Conservation (phyloP, 2,888 invertebrate genomes). For the Xestoiulus laeticollis region DNA sequence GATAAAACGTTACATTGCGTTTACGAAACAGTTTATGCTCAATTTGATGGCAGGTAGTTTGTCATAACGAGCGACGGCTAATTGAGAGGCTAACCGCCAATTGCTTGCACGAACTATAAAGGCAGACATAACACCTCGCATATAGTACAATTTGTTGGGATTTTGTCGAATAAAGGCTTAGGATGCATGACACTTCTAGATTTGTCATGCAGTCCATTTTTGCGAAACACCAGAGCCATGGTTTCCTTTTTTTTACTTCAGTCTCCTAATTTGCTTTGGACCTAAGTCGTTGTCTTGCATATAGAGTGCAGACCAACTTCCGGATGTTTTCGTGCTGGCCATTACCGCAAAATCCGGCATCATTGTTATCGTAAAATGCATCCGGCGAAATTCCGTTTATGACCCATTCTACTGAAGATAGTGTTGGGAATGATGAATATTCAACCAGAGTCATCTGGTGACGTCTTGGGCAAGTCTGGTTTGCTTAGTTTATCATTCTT, state of each 20-base stretch:
- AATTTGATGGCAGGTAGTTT: not conserved
- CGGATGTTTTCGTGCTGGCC: not conserved
- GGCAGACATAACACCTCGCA: not conserved
- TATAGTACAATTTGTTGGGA: not conserved
- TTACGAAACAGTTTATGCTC: not conserved
- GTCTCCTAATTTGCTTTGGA: not conserved
- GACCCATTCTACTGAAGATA: not conserved
- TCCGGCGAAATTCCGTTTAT: not conserved
- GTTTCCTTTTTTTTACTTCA: not conserved
- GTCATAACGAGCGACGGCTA: not conserved
- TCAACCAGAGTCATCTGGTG: not conserved
- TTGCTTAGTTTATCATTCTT: not conserved
- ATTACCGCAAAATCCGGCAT: not conserved
- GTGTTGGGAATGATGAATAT: not conserved
- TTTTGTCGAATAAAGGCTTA: not conserved
- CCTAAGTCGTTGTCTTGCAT: not conserved
- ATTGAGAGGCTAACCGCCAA: not conserved
- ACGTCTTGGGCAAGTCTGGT: not conserved
- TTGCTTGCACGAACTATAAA: not conserved
- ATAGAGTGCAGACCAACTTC: not conserved
- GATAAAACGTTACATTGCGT: not conserved
- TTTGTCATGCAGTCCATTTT: not conserved
- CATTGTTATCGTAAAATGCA: slow-evolving; percentile 1
- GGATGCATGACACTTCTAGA: not conserved
- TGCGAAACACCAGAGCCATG: not conserved